These are phyloP conservation scores for Cacatua alba DNA, from an alignment of 2,113 vertebrate species.

Conservation along the genomic window DNA sequence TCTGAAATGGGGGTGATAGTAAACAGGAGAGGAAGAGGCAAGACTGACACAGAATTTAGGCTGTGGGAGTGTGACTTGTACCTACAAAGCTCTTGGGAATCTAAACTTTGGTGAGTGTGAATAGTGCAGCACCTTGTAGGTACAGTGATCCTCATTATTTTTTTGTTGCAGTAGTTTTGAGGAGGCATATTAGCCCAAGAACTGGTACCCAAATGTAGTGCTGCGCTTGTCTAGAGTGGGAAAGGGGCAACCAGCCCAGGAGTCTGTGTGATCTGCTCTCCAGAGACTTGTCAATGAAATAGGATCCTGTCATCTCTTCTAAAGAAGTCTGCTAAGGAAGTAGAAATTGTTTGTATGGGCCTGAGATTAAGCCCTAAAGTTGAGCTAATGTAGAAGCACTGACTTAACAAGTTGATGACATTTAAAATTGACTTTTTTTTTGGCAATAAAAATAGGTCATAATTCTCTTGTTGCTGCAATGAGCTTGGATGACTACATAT, in stretches of 20 bases:
- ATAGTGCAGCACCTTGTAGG: too few species aligned
- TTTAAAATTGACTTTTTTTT: background rate
- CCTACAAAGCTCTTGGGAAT: background rate
- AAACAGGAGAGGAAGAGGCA: background rate
- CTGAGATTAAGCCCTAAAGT: background rate
- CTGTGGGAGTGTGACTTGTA: background rate
- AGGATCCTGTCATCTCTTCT: background rate
- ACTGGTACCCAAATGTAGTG: background rate
- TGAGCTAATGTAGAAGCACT: background rate
- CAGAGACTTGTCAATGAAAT: background rate
- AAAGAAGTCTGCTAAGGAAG: background rate
- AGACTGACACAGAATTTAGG: fast-evolving
- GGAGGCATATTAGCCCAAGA: background rate
- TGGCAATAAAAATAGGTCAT: background rate
- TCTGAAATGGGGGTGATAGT: background rate
- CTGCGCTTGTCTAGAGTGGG: fast-evolving
- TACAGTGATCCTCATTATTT: too few species aligned
- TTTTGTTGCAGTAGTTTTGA: background rate
- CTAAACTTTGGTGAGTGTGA: background rate
- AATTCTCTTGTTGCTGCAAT: background rate
- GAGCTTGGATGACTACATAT: background rate
- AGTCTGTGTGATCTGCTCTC: background rate
- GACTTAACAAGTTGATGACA: background rate
- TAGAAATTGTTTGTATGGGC: background rate
- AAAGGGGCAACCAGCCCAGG: background rate